Conservation (phyloP, 2,113 vertebrate genomes). For the Colistium nudipinnis region DNA sequence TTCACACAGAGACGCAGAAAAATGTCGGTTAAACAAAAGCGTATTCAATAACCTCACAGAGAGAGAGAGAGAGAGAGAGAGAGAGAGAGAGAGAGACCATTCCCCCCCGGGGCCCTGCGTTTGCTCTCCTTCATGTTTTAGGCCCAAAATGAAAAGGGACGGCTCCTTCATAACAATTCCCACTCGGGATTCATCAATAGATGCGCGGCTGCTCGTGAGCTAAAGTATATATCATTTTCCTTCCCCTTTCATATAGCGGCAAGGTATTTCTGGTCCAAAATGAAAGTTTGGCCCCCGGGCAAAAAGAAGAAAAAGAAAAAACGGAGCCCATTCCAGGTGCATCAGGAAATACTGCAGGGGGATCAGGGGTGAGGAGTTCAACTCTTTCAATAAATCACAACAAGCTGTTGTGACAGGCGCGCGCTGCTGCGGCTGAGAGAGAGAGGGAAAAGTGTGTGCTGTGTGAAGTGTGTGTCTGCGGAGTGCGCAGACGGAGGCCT, state of each 20-base stretch:
- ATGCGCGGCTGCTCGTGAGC: slow-evolving; percentile 30
- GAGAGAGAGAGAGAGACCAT: slow-evolving; percentile 55
- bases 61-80: slow-evolving; percentile 22
- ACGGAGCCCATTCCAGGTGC: slow-evolving; percentile 78
- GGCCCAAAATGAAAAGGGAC: slow-evolving; percentile 69
- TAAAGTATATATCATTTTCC: slow-evolving; percentile 65
- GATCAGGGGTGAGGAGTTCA: slow-evolving; percentile 81
- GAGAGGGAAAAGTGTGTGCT: slow-evolving; percentile 57
- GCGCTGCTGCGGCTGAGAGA: slow-evolving; percentile 41
- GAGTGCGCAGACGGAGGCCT: slow-evolving; percentile 51
- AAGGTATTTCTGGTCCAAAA: slow-evolving; percentile 66
- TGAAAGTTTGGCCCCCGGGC: slow-evolving; percentile 68
- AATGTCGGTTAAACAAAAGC: slow-evolving; percentile 33
- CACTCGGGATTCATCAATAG: slow-evolving; percentile 62
- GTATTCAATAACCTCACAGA: slow-evolving; percentile 34
- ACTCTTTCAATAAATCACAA: slow-evolving; percentile 74
- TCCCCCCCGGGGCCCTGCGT: slow-evolving; percentile 29
- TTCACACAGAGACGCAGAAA: slow-evolving; percentile 38
- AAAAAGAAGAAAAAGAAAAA: slow-evolving; percentile 39
- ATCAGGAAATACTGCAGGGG: slow-evolving; percentile 63
- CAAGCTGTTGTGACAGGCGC: slow-evolving; percentile 74
- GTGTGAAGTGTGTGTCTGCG: slow-evolving; percentile 67
- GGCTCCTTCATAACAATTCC: slow-evolving; percentile 55
- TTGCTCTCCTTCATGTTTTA: slow-evolving; percentile 44
- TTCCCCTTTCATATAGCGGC: slow-evolving; percentile 64